Evolutionary conservation across 2,797 vertebrate species (phyloP).

Genomic region (Poecilia gillii): DNA sequence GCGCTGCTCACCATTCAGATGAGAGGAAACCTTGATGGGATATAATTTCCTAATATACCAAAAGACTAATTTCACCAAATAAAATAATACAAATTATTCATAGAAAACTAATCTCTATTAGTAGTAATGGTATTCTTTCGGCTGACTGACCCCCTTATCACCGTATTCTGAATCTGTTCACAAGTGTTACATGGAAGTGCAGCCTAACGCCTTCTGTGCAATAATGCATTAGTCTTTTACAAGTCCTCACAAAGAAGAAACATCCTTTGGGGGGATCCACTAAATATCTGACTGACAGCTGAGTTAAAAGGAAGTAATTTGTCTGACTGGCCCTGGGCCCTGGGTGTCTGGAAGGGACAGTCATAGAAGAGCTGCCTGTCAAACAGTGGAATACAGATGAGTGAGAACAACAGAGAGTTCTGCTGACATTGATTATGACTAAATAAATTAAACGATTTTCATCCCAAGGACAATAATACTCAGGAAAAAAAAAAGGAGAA

Average conservation of each 20-base stretch:
- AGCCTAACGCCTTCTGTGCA: conserved; percentile 1
- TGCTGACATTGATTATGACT: conserved; percentile 40
- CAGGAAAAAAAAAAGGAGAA: conserved; percentile 32
- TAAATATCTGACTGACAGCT: conserved; percentile 61
- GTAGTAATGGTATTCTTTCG: neutral
- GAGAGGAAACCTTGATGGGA: too few relatives aligned
- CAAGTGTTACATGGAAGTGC: conserved; percentile 2
- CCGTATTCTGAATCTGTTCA: neutral
- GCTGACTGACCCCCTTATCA: neutral
- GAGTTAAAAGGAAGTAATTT: conserved; percentile 60
- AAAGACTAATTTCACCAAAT: neutral
- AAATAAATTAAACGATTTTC: conserved; percentile 37
- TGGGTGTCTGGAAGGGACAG: conserved; percentile 1
- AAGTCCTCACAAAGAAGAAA: conserved; percentile 24
- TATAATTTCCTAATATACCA: neutral
- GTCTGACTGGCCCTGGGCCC: conserved; percentile 39
- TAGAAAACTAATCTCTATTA: neutral
- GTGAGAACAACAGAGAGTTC: conserved; percentile 19
- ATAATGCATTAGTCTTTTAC: conserved; percentile 15
- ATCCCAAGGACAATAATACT: conserved; percentile 22
- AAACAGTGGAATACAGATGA: conserved; percentile 35
- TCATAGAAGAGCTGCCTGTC: conserved; percentile 49
- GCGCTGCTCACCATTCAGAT: neutral
- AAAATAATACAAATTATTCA: neutral
- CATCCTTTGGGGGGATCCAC: conserved; percentile 7